Evolutionary conservation across 2,888 invertebrate species (phyloP).

Genomic region (Laspeyria flexula): DNA sequence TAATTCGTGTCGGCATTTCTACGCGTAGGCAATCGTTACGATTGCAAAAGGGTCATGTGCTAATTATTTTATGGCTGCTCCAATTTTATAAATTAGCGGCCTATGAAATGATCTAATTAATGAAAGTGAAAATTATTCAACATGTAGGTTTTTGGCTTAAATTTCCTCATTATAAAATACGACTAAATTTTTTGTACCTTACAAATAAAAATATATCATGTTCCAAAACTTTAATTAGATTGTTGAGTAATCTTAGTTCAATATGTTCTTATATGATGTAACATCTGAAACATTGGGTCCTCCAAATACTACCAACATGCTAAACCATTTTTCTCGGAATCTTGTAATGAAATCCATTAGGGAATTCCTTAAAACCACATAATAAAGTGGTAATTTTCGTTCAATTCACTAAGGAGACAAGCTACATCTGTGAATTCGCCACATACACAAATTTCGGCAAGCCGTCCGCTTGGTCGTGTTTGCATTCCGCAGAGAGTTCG

Average conservation of each 20-base stretch:
- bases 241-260: not conserved
- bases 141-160: not conserved
- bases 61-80: conserved; percentile 26
- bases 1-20: conserved; percentile 20
- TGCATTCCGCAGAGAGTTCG: conserved; percentile 79
- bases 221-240: not conserved
- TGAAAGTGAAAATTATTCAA: conserved; percentile 21
- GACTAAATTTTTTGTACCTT: too few relatives aligned
- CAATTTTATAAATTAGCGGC: conserved; percentile 30
- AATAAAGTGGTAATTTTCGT: conserved; percentile 3
- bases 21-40: conserved; percentile 12
- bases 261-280: conserved; percentile 7
- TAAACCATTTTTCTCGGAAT: not conserved
- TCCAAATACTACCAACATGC: not conserved
- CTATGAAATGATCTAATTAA: conserved; percentile 16
- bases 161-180: not conserved
- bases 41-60: conserved; percentile 29
- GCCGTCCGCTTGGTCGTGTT: conserved; percentile 64
- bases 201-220: not conserved
- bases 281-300: conserved; percentile 11
- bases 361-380: not conserved
- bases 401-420: conserved; percentile 6
- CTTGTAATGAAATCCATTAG: not conserved
- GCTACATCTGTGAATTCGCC: conserved; percentile 39
- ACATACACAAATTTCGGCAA: conserved; percentile 68